Evolutionary conservation across 2,888 invertebrate species (phyloP).

Genomic region (Eudemis profundana): DNA sequence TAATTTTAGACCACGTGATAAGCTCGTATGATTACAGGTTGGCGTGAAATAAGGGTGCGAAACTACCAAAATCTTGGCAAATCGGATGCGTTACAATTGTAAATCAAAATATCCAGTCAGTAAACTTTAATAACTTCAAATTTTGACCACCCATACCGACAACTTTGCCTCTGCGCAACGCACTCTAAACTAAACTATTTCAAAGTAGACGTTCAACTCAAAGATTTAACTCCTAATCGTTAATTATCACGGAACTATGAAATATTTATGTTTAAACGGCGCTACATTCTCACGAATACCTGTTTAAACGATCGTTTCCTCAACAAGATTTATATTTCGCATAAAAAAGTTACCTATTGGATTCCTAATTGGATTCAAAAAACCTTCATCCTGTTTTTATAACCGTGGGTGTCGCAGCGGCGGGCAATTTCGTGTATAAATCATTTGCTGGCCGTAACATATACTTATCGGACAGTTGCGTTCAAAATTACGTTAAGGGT

Average conservation of each 20-base stretch:
- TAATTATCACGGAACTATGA: conserved; percentile 22
- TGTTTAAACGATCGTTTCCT: conserved; percentile 15
- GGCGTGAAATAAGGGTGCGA: too few species aligned
- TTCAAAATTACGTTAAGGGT: not conserved
- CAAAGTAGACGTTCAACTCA: conserved; percentile 14
- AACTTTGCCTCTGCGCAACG: not conserved
- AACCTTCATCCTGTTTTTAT: conserved; percentile 27
- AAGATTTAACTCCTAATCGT: conserved; percentile 11
- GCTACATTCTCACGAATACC: conserved; percentile 34
- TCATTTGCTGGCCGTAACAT: conserved; percentile 28
- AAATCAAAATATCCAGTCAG: too few species aligned
- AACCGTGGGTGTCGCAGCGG: conserved; percentile 29
- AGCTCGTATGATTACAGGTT: too few species aligned
- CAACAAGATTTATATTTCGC: conserved; percentile 37
- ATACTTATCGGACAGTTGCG: conserved; percentile 11
- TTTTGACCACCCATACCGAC: conserved; percentile 16
- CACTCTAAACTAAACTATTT: conserved; percentile 4
- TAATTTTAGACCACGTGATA: too few species aligned
- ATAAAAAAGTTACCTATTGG: conserved; percentile 34
- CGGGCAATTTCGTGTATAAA: conserved; percentile 34
- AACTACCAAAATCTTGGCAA: too few species aligned
- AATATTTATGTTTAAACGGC: conserved; percentile 18
- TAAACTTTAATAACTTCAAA: not conserved
- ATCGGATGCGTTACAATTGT: too few species aligned
- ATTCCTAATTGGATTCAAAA: conserved; percentile 29